Evolutionary conservation across 2,797 vertebrate genomes (phyloP), one percentile per base, ranked within the genome.

Genomic region (Neosilurus hyrtlii): DNA sequence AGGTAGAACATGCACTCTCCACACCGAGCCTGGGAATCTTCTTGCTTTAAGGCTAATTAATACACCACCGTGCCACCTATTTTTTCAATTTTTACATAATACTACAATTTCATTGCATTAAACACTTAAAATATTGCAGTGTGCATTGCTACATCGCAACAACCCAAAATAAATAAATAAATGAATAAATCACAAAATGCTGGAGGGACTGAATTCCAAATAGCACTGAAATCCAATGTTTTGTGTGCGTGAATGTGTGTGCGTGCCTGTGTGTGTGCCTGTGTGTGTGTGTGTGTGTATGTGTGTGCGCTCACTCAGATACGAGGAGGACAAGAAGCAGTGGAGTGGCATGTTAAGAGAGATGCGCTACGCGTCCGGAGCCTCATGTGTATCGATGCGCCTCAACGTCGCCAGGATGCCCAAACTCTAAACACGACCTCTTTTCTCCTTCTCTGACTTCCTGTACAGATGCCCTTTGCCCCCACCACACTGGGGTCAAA

Each of bases 271-370:
- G 24, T 57, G 67, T 70, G 67, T 49, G 67, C 52, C 22, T 72
- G 49, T 72, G 52, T 74, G 72, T 75, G 56, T 51, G 43, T n/a
- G 18, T 54, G n/a, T 56, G 26, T 82, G 6, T 82, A 1, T 65
- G 16, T 61, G 15, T 75, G 61, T 57, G n/a, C 37, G 15, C 68
- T 7, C 65, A 72, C 5, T 20, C 87, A 99, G 98, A 91, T 98
- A 96, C 51, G 98, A 99, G 87, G 96, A 97, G 0, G 96, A 97
- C 83, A 99, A 96, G 92, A 97, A 97, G 92, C 95, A 97, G 92
- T 99, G 97, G 98, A 92, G 94, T 20, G 98, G 98, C 56, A 97
- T 99, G 94, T 89, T 99, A 90, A 96, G 97, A 90, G 98, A 99
- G 93, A 97, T 99, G 91, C 96, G 96, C 67, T 99, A 99, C 0